Base-by-base conservation (phyloP, 2,113 vertebrate species). In the Pelecanus crispus region DNA sequence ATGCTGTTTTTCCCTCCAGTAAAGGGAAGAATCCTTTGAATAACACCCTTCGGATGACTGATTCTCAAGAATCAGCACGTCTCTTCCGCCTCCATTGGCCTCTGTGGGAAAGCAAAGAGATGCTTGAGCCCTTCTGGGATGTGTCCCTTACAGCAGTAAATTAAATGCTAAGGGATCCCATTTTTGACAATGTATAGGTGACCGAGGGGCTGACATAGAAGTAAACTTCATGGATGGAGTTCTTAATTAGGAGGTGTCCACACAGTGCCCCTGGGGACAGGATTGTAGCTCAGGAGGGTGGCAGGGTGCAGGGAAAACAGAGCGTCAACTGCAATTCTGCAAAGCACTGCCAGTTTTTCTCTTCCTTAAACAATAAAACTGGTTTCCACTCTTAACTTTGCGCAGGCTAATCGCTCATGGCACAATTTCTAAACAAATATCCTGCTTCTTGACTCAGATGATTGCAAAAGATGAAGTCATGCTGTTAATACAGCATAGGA, bases 401-500 rank as follows among this genome's bases (percentile, higher is more conserved):
- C 1, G 1, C 86, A 81, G 71, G 58, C 84, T 90, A 81, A 81
- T 92, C 1, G 0, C 67, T 94, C 50, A 32, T 90, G 79, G 84
- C 91, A 91, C 50, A 92, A 73, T 91, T 94, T 86, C 85, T 94
- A 71, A 94, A 52, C 73, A 93, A 95, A 91, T 95, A 91, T 63
- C 71, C 82, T 88, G 63, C 74, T 66, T 50, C 78, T 94, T 93
- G 93, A 95, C 66, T 95, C 91, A 90, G 81, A 22, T 40, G 88
- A 88, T 95, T 95, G 49, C 91, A 90, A 70, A 88, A 71, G 81
- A 67, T 94, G 89, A 95, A 77, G 85, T 94, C 82, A 96, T 86
- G 67, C 89, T 90, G 83, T 87, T 71, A 58, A 32, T 92, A 70
- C 74, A 91, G 91, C 3, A 6, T 65, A 91, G 91, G 78, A 95